Evolutionary conservation across 2,888 invertebrate species (phyloP), one percentile per base, ranked within the genome.

Genomic region (Drosophila suboccidentalis): DNA sequence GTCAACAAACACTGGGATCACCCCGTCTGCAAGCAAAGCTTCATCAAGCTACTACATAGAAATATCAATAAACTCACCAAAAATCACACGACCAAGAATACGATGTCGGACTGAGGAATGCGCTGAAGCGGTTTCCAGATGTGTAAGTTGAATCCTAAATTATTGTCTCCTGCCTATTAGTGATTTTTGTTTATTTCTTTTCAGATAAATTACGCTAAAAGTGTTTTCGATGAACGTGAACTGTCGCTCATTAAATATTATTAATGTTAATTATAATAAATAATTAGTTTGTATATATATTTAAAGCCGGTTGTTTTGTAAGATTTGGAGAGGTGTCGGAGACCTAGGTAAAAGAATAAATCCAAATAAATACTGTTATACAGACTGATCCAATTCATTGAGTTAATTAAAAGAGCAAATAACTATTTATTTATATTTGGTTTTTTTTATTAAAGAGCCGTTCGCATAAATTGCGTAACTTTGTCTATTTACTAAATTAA

Each of bases 201-300:
- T 79, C 96, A 97, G 94, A 97, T 98, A 75, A 97, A 97, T 90
- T 97, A 97, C 93, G 98, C 98, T 62, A 96, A 96, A 92, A 96
- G 96, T 89, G 95, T 97, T 91, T 96, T 96, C 93, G 96, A 96
- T 91, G 98, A 98, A 93, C 94, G 95, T 74, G 94, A 95, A 89
- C n/a, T 77, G 39, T 66, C 75, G 6, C 55, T 75, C n/a, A 62
- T 68, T 54, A 82, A 84, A 75, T 71, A 75, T 8, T 62, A 38
- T 51, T 75, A 66, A 70, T 57, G 50, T 53, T 59, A 59, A 38
- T 63, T 65, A 62, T 63, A 68, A 80, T 66, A 63, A 62, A 53
- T 53, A 54, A 58, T 41, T 32, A 34, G 53, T 63, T 60, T 51
- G 43, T 61, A 51, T 38, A 34, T 29, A 58, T 58, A 58, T 57